phyloP scores from a whole-genome alignment of 2,797 vertebrate genomes.

The Mus spretus region DNA sequence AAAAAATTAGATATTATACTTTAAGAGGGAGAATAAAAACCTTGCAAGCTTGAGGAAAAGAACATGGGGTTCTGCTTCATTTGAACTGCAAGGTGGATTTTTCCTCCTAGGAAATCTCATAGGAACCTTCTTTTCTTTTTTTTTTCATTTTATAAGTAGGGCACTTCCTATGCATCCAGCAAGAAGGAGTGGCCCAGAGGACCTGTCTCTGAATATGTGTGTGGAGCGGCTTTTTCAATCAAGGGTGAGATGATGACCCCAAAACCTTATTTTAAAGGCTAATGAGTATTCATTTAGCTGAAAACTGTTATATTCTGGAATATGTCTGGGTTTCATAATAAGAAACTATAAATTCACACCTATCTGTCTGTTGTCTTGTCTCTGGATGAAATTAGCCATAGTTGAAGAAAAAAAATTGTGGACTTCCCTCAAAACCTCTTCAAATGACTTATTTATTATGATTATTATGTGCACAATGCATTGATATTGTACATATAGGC shows the following conservation, averaged over 20 bases:
- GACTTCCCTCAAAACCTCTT: not conserved
- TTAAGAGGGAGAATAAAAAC: not conserved
- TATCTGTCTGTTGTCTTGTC: slow-evolving; percentile 20
- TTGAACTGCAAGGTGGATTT: slow-evolving; percentile 50
- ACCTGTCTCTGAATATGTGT: slow-evolving; percentile 59
- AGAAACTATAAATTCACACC: slow-evolving; percentile 22
- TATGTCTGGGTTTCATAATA: not conserved
- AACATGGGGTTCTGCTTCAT: slow-evolving; percentile 6
- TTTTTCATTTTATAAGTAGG: slow-evolving; percentile 67
- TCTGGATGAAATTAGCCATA: not conserved
- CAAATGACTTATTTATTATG: not conserved
- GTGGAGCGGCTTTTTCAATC: slow-evolving; percentile 54
- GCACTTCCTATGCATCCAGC: slow-evolving; percentile 55
- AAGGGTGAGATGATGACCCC: slow-evolving; percentile 71
- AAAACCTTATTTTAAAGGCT: slow-evolving; percentile 80
- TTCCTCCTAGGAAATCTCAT: slow-evolving; percentile 30
- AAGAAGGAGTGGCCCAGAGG: slow-evolving; percentile 63
- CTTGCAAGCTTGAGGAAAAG: slow-evolving; percentile 62
- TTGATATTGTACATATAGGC: not conserved
- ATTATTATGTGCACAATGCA: not conserved
- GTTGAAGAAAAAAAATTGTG: not conserved
- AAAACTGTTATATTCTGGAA: slow-evolving; percentile 48
- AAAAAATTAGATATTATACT: slow-evolving; percentile 11
- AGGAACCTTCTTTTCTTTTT: not conserved
- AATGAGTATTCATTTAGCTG: slow-evolving; percentile 55